Evolutionary conservation across 2,797 vertebrate species (phyloP), one percentile per base, ranked within the genome.

Genomic region (Echiichthys vipera): DNA sequence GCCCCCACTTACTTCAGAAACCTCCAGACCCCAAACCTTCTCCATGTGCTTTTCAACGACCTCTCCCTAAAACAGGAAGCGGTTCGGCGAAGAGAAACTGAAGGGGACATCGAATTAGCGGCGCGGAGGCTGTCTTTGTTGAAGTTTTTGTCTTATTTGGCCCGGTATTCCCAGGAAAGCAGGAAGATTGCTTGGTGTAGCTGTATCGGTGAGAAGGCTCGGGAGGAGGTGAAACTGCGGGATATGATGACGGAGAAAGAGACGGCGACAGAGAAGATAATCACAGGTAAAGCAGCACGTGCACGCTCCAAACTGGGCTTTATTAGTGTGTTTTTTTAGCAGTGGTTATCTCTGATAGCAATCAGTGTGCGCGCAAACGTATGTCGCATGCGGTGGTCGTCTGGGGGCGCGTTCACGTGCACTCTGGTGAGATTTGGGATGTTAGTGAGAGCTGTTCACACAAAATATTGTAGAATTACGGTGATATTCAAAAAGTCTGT

Each of bases 181-280:
- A 79, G 86, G 87, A 91, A 78, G 15, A 89, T 89, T 82, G 92
- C 90, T 80, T 88, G 88, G 85, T 92, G 90, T 57, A 74, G 86
- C 84, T 89, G 89, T 22, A 74, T 91, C 74, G 82, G 77, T 55
- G 81, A 90, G 77, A 86, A 78, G 82, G 81, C 81, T 78, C 80
- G 50, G 70, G 85, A 80, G 80, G 89, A 87, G 84, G 83, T 13
- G 54, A 74, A 77, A 74, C 80, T 79, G 71, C 78, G 78, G 84
- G 88, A 91, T 12, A 89, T 14, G 74, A 94, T 91, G 93, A 91
- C 77, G 17, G 93, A 93, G 42, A 91, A 84, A 65, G 92, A 94
- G 27, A 59, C 90, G 27, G 75, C 75, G 34, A 65, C 81, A 13
- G 92, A 93, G 15, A 88, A 91, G 68, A 70, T 87, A 1, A 81